A percentile compares a stretch with the other conserved stretches of the same genome.
phyloP scores from a whole-genome alignment of 2,888 invertebrate species.

The Endotricha flammealis region DNA sequence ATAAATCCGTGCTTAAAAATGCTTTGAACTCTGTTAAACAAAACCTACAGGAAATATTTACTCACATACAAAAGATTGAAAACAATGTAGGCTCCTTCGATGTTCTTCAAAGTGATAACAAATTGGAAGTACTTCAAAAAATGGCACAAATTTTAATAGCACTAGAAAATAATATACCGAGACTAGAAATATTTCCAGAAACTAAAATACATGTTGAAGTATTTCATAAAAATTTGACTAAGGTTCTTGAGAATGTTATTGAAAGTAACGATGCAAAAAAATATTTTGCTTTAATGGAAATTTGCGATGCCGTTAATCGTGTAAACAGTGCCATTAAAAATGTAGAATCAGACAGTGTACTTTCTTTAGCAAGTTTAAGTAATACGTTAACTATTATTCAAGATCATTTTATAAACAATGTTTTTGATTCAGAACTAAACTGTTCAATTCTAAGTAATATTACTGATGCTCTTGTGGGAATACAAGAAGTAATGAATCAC shows the following conservation, averaged over 20 bases:
- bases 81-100: conserved; percentile 52
- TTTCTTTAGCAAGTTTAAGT: conserved; percentile 49
- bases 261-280: conserved; percentile 65
- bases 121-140: conserved; percentile 59
- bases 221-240: conserved; percentile 73
- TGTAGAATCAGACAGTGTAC: conserved; percentile 39
- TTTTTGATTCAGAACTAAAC: conserved; percentile 54
- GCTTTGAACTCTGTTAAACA: conserved; percentile 47
- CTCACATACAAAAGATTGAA: conserved; percentile 47
- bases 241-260: conserved; percentile 76
- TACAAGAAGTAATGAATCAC: conserved; percentile 52
- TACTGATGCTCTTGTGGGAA: conserved; percentile 39
- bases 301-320: conserved; percentile 58
- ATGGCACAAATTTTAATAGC: conserved; percentile 67
- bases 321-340: conserved; percentile 50
- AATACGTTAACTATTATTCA: conserved; percentile 57
- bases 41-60: conserved; percentile 52
- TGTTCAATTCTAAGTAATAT: conserved; percentile 47
- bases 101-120: conserved; percentile 62
- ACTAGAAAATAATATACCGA: conserved; percentile 57
- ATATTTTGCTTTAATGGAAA: conserved; percentile 56
- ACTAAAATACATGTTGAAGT: conserved; percentile 47
- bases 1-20: conserved; percentile 44
- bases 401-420: conserved; percentile 41
- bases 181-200: conserved; percentile 41